These are phyloP conservation scores for Tipula lateralis DNA, from an alignment of 2,888 invertebrate species.

Conservation along the genomic window DNA sequence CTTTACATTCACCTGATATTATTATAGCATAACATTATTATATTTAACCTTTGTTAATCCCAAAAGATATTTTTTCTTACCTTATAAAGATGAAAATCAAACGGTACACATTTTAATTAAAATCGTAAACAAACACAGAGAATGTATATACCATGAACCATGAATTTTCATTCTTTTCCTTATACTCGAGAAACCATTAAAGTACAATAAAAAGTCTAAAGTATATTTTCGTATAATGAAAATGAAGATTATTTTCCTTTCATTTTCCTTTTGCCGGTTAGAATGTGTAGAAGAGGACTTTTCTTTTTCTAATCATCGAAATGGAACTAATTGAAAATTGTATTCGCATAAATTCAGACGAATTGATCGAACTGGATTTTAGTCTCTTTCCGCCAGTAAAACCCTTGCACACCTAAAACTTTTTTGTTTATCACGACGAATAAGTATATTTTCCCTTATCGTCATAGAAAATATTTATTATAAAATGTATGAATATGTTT, in stretches of 20 bases:
- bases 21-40: neutral
- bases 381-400: neutral
- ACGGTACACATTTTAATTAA: slow-evolving; percentile 24
- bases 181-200: neutral
- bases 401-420: neutral
- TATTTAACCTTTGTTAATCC: slow-evolving; percentile 19
- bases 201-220: neutral
- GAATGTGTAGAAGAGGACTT: neutral
- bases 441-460: neutral
- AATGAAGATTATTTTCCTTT: neutral
- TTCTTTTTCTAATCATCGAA: neutral
- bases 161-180: neutral
- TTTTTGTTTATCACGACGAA: neutral
- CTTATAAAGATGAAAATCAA: neutral
- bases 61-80: neutral
- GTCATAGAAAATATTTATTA: too few species aligned
- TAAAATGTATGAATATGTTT: too few species aligned
- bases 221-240: neutral
- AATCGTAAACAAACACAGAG: neutral
- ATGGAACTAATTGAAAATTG: slow-evolving; percentile 9
- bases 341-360: neutral
- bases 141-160: neutral
- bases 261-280: neutral
- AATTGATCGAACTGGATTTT: neutral
- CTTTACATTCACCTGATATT: neutral